A percentile compares a stretch with the other conserved stretches of the same genome.
Evolutionary conservation across 2,113 vertebrate genomes (phyloP).

Genomic region (Oxygymnocypris stewartii): DNA sequence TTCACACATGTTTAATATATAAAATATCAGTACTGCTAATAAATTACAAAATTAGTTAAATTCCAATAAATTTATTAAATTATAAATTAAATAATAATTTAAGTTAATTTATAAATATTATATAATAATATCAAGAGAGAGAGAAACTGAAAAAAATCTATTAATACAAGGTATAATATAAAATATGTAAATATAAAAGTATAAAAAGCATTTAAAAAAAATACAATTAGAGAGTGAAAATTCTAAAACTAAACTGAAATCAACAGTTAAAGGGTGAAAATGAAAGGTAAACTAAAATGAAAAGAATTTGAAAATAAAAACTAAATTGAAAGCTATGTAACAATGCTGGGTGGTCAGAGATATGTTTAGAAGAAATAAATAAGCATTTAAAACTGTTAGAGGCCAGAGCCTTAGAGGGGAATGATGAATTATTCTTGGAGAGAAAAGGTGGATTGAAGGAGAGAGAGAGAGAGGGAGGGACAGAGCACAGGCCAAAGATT

Average conservation of each 20-base stretch:
- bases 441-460: constrained; percentile 13
- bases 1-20: no score
- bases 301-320: background rate
- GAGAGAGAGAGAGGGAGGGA: constrained; percentile 34
- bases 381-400: background rate
- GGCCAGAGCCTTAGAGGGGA: background rate
- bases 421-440: background rate
- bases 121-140: no score
- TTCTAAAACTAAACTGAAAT: background rate
- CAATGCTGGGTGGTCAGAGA: background rate
- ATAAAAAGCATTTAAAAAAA: no score
- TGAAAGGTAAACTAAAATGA: background rate
- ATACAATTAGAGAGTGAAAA: background rate
- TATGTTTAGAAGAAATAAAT: background rate
- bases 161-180: no score
- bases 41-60: no score
- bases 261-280: background rate
- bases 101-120: no score
- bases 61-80: no score
- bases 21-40: no score
- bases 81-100: no score
- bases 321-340: background rate
- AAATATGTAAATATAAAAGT: no score
- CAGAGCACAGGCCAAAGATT: constrained; percentile 22
- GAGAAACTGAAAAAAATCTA: no score